These are phyloP conservation scores for Dyspetes luteomarginatus DNA, from an alignment of 2,888 invertebrate species.

Conservation along the genomic window DNA sequence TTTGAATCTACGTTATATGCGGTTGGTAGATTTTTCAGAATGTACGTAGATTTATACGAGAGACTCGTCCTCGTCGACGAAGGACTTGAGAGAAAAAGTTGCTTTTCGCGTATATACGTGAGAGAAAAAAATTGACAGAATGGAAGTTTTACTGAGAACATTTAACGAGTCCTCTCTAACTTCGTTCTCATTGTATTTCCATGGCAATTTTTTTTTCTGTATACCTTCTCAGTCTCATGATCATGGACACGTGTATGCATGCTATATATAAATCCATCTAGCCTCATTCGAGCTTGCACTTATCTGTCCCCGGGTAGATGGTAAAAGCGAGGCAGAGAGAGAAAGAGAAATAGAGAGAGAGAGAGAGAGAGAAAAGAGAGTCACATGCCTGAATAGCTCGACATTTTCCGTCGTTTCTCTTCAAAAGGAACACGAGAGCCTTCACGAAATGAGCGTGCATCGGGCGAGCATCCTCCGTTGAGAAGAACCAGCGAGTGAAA, in stretches of 20 bases:
- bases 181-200: constrained; percentile 24
- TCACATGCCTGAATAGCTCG: constrained; percentile 57
- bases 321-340: constrained; percentile 6
- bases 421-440: constrained; percentile 56
- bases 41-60: no score
- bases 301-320: constrained; percentile 46
- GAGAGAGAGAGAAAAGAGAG: constrained; percentile 3
- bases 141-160: no score
- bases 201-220: constrained; percentile 2
- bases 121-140: no score
- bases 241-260: constrained; percentile 13
- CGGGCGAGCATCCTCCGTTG: constrained; percentile 50
- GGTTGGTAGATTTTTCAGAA: no score
- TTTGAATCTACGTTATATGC: no score
- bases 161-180: constrained; percentile 50
- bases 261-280: constrained; percentile 14
- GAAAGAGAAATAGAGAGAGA: not conserved
- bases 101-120: no score
- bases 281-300: constrained; percentile 57
- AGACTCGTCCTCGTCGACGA: no score
- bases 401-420: constrained; percentile 59
- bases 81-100: no score
- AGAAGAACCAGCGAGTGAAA: constrained; percentile 26
- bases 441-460: constrained; percentile 2
- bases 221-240: constrained; percentile 7